Evolutionary conservation across 2,888 invertebrate genomes (phyloP), one percentile per base, ranked within the genome.

Genomic region (Stenoptilia bipunctidactyla): DNA sequence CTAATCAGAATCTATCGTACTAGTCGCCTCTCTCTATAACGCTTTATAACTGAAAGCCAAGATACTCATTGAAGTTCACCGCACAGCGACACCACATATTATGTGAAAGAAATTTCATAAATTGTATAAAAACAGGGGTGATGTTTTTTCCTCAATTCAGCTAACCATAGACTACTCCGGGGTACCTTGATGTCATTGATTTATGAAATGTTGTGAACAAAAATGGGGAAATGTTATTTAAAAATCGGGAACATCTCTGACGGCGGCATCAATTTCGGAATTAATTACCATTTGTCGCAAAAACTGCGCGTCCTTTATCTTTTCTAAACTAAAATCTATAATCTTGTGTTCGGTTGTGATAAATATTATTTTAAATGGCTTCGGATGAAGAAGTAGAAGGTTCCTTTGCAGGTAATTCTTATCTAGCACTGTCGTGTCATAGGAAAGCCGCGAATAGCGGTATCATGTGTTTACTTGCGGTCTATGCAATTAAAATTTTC

Each of bases 341-440:
- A 67, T 65, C 59, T 69, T 58, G 61, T 57, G 58, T 51, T 55
- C 55, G 52, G 53, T 75, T 72, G 74, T 74, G 65, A 61, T 64
- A 60, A 65, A 71, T 65, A 66, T 65, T 72, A 58, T 53, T 67
- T 60, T 71, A 74, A 75, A 93, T 93, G 93, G 93, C 93, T 77
- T 93, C 93, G 50, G 93, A 93, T 64, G 93, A 93, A 67, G 93
- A 93, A 83, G 89, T 93, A 71, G 93, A 93, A 63, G 94, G 93
- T 71, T 91, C 89, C 72, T 91, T 90, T 69, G 92, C 92, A 87
- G 93, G 94, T 93, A 87, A 92, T 90, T 80, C 63, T 60, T 65
- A 55, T 67, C 68, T 77, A 76, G 73, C 64, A 65, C 72, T 79
- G 83, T 82, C 74, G 79, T 83, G 82, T 83, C 82, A 80, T 84